Base-by-base conservation (phyloP, 64 coral and sea anemone species). In the Orbicella faveolata region DNA sequence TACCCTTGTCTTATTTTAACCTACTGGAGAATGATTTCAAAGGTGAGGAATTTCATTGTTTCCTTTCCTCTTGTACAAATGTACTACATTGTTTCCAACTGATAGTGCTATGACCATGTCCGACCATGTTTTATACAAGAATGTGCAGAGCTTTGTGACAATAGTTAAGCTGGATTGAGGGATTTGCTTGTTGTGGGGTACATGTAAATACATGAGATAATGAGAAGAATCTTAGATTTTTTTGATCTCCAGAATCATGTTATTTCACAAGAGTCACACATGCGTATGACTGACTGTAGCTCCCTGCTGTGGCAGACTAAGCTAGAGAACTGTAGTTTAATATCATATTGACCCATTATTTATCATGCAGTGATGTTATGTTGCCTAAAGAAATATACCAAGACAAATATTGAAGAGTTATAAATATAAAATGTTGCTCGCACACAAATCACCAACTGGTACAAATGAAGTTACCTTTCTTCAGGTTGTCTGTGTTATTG, bases 1-100 rank as follows among this genome's bases (percentile, higher is more conserved):
- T 63, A 35, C 79, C 79, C 18, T 15, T 63, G 59, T 19, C 54
- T 81, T 81, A 63, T 63, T 81, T 81, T 23, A 81, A 19, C 52
- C 63, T 81, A 12, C 52, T 79, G 54, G 30, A 59, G 55, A 59
- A 81, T 63, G 30, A 26, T 63, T 53, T 6, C 16, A 81, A 61
- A 81, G 79, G 79, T 81, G 17, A 81, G 59, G 30, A 34, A 36
- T 81, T 81, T 36, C 15, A 57, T 26, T 41, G 6, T 76, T 12
- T 59, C 2, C 23, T 70, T 4, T 41, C 25, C 19, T 70, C 23
- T 25, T 25, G 67, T 10, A 26, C 25, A 70, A 70, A 70, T 11
- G 25, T 70, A 70, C 25, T 48, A 48, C 30, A 30, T 70, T 70
- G 21, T 70, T 26, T 70, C 21, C 3, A 1, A n/a, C 15, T 33